Evolutionary conservation across 2,113 vertebrate genomes (phyloP), one percentile per base, ranked within the genome.

Genomic region (Thomomys bottae): DNA sequence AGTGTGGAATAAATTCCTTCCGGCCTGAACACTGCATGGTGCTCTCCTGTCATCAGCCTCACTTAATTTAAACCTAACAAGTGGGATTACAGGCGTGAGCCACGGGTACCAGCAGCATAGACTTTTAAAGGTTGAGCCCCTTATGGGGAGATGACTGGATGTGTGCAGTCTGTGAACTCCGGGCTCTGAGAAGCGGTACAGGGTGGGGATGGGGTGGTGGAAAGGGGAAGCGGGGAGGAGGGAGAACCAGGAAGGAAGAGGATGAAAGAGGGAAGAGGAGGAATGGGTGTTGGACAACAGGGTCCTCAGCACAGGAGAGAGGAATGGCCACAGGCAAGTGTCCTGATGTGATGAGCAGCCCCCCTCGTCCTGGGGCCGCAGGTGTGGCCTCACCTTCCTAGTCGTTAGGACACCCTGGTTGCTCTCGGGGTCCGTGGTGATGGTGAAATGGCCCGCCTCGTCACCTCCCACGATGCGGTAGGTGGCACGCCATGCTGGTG

Each of bases 331-430:
- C 57, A 45, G 40, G 54, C 8, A 85, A 63, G 38, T 5, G 24
- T 61, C 8, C 76, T 32, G 6, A 30, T 61, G n/a, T 57, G 64
- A n/a, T 21, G 21, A 21, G 5, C 23, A 20, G 5, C 23, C 23
- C 42, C 78, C 79, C 57, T 59, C 8, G 4, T 45, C 70, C 86
- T 45, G 5, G 34, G 18, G 61, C n/a, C 20, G 3, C 0, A 0
- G 54, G 10, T 6, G 21, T 4, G 8, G 8, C 5, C 68, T 88
- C 77, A 99, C 99, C 98, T 98, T 98, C n/a, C 89, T 95, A 0
- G 98, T 98, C 5, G 79, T 97, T 88, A 99, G 94, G 88, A 99
- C 82, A 11, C 99, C 99, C 93, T 99, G 98, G 0, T 98, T 98
- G 96, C 97, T 98, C 96, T 97, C 94, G 0, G 75, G 88, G 79